Base-by-base conservation (phyloP, 2,888 invertebrate genomes). In the Drosophila leonis region DNA sequence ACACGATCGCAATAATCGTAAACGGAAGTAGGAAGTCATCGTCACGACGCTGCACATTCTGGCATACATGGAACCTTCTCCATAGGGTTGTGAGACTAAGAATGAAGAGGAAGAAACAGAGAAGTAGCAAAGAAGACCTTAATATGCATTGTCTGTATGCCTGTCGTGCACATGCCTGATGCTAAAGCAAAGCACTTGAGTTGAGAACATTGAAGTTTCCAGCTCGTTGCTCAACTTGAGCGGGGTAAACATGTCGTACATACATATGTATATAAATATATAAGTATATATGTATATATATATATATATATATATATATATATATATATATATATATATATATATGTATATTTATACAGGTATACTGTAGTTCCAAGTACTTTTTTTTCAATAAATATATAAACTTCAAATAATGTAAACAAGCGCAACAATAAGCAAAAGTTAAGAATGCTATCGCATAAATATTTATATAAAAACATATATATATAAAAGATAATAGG, bases 1-100 rank as follows among this genome's bases (percentile, higher is more conserved):
- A 78, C 71, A 78, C 80, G 80, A 80, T 64, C 71, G 48, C 44
- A 76, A 72, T 65, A 57, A 29, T 55, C 48, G 56, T 52, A 59
- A 79, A 78, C 80, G 80, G 82, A 80, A 80, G 78, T 82, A 80
- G 79, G 80, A 80, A 80, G 80, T 80, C 49, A 74, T 70, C 65
- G 82, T 70, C 80, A 75, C 76, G 80, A 75, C 60, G 62, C 27
- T 67, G 74, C 52, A 66, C 74, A 73, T 81, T 79, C 79, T 76
- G 57, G 31, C 33, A n/a, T 48, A 48, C 35, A 63, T 44, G 56
- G 64, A 42, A 68, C 59, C 63, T 60, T 64, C 60, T 64, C n/a
- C n/a, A 61, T 12, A 54, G 20, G 44, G 42, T 5, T 5, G 29
- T 49, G 48, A 18, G 12, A 15, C 7, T 35, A 4, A 35, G 33